Conservation (phyloP, 2,113 vertebrate species). For the Rhinolophus sinicus region DNA sequence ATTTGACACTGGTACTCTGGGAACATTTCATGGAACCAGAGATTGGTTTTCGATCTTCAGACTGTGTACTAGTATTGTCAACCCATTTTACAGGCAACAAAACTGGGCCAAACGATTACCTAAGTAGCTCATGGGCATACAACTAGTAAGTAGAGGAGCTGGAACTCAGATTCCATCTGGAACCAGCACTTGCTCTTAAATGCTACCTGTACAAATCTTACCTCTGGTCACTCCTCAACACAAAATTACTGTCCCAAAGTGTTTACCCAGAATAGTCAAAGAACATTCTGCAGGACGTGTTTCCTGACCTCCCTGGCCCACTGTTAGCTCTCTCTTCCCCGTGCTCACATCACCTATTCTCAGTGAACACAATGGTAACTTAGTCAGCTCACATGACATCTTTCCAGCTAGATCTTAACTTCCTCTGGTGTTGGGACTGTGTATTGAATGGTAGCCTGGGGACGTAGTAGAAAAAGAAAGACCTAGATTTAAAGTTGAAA, state of each 20-base stretch:
- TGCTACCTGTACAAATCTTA: background rate
- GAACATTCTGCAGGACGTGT: background rate
- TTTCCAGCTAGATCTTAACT: background rate
- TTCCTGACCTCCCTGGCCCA: background rate
- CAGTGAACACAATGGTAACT: background rate
- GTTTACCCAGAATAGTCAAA: background rate
- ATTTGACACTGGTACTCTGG: background rate
- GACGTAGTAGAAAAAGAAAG: background rate
- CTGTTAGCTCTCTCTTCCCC: background rate
- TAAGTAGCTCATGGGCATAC: background rate
- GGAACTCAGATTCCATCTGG: background rate
- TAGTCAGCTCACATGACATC: background rate
- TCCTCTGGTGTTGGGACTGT: background rate
- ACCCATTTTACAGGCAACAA: background rate
- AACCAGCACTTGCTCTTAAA: background rate
- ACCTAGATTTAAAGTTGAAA: slow-evolving; percentile 1
- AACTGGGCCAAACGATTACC: background rate
- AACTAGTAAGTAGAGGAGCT: background rate
- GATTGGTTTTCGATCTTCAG: background rate
- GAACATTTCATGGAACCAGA: background rate
- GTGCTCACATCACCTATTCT: background rate
- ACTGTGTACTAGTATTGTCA: background rate
- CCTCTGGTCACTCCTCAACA: background rate
- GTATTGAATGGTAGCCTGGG: background rate
- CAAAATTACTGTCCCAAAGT: background rate